These are phyloP conservation scores for Bombus waltoni DNA, from an alignment of 1,140 invertebrate species.

Conservation along the genomic window DNA sequence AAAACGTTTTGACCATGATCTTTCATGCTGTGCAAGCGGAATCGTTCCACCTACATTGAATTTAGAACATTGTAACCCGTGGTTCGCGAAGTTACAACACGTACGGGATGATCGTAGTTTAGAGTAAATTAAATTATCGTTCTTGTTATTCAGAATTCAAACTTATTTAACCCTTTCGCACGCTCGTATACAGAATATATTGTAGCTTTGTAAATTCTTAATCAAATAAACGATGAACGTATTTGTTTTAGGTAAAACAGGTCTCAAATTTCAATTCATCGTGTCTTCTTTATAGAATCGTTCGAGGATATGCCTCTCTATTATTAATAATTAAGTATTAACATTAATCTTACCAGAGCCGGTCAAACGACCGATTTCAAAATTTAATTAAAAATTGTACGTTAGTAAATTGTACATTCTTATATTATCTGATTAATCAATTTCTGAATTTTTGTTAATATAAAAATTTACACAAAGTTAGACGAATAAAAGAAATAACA, in stretches of 20 bases:
- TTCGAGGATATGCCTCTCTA: neutral
- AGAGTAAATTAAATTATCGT: conserved; percentile 28
- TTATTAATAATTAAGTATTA: neutral
- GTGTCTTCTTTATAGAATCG: neutral
- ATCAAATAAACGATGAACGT: too few species aligned
- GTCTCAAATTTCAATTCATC: neutral
- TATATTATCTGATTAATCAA: too few species aligned
- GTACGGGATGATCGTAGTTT: neutral
- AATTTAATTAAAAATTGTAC: too few species aligned
- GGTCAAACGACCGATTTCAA: too few species aligned
- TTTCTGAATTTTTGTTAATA: too few species aligned
- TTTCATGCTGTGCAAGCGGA: conserved; percentile 40
- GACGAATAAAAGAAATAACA: too few species aligned
- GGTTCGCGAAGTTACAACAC: neutral
- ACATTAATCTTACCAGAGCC: too few species aligned
- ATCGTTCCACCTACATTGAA: conserved; percentile 38
- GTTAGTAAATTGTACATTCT: too few species aligned
- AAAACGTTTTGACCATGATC: conserved; percentile 56
- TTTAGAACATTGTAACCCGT: conserved; percentile 28
- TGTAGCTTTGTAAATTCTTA: neutral
- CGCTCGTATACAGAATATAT: neutral
- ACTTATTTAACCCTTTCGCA: neutral
- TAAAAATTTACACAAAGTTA: too few species aligned
- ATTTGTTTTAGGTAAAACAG: neutral
- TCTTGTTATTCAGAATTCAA: neutral